Conservation (phyloP, 2,797 vertebrate genomes). For the Astyanax mexicanus region DNA sequence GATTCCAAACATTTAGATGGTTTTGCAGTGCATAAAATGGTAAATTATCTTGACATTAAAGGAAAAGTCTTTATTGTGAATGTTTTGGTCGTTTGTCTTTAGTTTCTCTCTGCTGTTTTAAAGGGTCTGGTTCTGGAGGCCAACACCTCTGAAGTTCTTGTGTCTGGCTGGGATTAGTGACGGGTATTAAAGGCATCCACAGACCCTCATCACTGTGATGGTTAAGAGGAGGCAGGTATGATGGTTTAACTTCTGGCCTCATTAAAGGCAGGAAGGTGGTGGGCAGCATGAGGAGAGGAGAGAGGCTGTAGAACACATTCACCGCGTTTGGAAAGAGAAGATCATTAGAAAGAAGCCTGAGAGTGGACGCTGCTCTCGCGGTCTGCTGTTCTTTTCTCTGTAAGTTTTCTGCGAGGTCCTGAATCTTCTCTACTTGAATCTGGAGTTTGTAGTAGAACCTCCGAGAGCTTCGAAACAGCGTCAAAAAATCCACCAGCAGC, state of each 20-base stretch:
- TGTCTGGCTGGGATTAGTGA: not conserved
- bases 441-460: constrained; percentile 60
- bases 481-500: constrained; percentile 57
- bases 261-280: constrained; percentile 47
- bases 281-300: constrained; percentile 51
- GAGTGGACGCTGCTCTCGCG: not conserved
- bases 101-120: not conserved
- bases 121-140: not conserved
- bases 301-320: constrained; percentile 34
- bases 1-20: too few species aligned
- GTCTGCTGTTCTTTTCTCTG: constrained; percentile 4
- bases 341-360: constrained; percentile 3
- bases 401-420: constrained; percentile 48
- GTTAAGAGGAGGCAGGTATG: constrained; percentile 51
- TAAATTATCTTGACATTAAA: too few species aligned
- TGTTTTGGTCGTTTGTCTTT: not conserved
- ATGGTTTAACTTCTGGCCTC: constrained; percentile 12
- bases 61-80: not conserved
- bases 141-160: not conserved
- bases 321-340: constrained; percentile 1
- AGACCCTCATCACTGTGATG: not conserved
- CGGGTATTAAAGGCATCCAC: not conserved
- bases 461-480: constrained; percentile 54
- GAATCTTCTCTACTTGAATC: constrained; percentile 64
- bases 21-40: too few species aligned